A percentile compares a stretch with the other conserved stretches of the same genome.
Evolutionary conservation across 2,888 invertebrate genomes (phyloP).

Genomic region (Cosmorhoe ocellata): DNA sequence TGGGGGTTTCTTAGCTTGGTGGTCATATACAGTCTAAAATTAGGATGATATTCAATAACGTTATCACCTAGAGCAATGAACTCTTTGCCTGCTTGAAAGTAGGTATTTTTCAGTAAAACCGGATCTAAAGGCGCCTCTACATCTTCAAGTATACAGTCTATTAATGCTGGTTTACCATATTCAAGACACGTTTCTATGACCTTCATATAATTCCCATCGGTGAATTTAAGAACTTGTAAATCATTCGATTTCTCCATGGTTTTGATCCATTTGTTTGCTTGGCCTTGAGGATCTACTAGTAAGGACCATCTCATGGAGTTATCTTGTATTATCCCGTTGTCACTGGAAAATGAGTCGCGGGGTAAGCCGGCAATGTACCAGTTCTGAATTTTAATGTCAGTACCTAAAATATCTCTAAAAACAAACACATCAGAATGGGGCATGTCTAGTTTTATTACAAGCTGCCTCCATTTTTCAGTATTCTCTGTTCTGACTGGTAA

Average conservation of each 20-base stretch:
- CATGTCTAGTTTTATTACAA: constrained; percentile 86
- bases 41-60: constrained; percentile 87
- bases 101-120: constrained; percentile 88
- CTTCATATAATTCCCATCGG: constrained; percentile 89
- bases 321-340: constrained; percentile 92
- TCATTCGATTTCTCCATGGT: constrained; percentile 89
- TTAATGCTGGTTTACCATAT: constrained; percentile 88
- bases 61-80: constrained; percentile 91
- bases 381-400: constrained; percentile 92
- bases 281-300: constrained; percentile 92
- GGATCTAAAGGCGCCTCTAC: constrained; percentile 91
- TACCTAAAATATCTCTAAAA: constrained; percentile 89
- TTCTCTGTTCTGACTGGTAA: constrained; percentile 84
- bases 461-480: constrained; percentile 87
- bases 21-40: constrained; percentile 91
- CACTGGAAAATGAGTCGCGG: constrained; percentile 90
- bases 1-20: constrained; percentile 93
- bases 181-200: constrained; percentile 88
- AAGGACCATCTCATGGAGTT: constrained; percentile 90
- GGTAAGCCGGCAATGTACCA: constrained; percentile 93
- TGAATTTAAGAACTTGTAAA: constrained; percentile 87
- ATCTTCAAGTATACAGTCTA: constrained; percentile 90
- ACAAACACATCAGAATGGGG: constrained; percentile 89
- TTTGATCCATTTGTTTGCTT: constrained; percentile 93
- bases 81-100: constrained; percentile 87